Percentiles rank a stretch among this genome's conserved stretches.
These are phyloP conservation scores for Onychostoma macrolepis DNA, from an alignment of 2,113 vertebrate species.

Conservation along the genomic window DNA sequence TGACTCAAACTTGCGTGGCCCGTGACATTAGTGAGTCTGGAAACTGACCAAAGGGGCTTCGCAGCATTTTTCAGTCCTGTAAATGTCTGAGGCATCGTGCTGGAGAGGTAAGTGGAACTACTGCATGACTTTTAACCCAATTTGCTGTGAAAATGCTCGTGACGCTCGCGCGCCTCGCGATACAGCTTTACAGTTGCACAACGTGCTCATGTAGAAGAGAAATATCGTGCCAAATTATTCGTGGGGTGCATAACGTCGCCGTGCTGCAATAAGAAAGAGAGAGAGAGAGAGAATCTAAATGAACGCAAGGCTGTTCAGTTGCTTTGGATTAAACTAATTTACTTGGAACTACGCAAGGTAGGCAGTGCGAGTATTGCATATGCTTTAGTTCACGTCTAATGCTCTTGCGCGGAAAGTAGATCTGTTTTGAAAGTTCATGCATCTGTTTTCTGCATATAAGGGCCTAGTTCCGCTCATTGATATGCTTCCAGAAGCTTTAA, in stretches of 20 bases:
- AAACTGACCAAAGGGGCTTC: conserved; percentile 9
- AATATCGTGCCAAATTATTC: neutral
- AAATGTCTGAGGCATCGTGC: neutral
- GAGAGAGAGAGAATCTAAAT: neutral
- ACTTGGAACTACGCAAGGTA: neutral
- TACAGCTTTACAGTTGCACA: neutral
- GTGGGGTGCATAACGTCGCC: neutral
- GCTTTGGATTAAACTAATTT: neutral
- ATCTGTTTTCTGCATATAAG: neutral
- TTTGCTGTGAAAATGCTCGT: conserved; percentile 4
- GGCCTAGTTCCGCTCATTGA: neutral
- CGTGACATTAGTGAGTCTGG: conserved; percentile 25
- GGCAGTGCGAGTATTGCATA: neutral
- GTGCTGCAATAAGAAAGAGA: neutral
- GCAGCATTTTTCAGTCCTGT: neutral
- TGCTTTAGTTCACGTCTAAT: neutral
- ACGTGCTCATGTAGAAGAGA: neutral
- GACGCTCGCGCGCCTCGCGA: conserved; percentile 15
- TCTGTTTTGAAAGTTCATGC: conserved; percentile 31
- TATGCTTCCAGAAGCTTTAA: neutral
- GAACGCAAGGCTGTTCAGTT: neutral
- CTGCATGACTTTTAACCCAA: conserved; percentile 14
- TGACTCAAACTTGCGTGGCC: conserved; percentile 36
- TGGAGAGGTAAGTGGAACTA: conserved; percentile 13
- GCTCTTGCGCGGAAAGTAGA: conserved; percentile 23